Conservation (phyloP, 2,888 invertebrate genomes). For the Strigamia maritima region DNA sequence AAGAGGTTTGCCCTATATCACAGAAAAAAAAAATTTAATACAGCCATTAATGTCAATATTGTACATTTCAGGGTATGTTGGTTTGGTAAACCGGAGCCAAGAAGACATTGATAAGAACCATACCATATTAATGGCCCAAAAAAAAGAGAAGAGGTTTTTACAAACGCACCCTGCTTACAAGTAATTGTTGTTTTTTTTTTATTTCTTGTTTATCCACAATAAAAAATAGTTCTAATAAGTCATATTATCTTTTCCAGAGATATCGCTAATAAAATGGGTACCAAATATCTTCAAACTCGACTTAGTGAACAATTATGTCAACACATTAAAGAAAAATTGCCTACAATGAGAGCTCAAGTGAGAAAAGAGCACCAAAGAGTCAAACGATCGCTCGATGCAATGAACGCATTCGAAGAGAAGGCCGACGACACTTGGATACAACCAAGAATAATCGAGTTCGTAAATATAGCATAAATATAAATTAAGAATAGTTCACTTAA, state of each 20-base stretch:
- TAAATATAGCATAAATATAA: too few species aligned
- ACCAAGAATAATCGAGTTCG: neutral
- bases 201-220: too few species aligned
- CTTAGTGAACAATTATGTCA: conserved; percentile 18
- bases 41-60: neutral
- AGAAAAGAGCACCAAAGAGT: conserved; percentile 7
- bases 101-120: conserved; percentile 16
- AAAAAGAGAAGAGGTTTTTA: neutral
- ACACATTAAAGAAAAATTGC: conserved; percentile 13
- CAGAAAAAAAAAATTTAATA: neutral
- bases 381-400: neutral
- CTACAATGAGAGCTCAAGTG: neutral
- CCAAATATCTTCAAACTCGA: conserved; percentile 12
- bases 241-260: conserved; percentile 4
- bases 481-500: too few species aligned
- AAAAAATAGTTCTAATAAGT: neutral
- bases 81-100: conserved; percentile 24
- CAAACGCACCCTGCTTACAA: neutral
- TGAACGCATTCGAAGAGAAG: neutral
- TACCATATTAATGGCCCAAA: neutral
- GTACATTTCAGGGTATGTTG: conserved; percentile 9
- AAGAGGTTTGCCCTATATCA: conserved; percentile 44
- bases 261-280: conserved; percentile 14
- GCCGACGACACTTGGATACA: conserved; percentile 8
- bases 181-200: too few species aligned